phyloP scores from a whole-genome alignment of 1,140 invertebrate genomes.

The Drosophila sulfurigaster region DNA sequence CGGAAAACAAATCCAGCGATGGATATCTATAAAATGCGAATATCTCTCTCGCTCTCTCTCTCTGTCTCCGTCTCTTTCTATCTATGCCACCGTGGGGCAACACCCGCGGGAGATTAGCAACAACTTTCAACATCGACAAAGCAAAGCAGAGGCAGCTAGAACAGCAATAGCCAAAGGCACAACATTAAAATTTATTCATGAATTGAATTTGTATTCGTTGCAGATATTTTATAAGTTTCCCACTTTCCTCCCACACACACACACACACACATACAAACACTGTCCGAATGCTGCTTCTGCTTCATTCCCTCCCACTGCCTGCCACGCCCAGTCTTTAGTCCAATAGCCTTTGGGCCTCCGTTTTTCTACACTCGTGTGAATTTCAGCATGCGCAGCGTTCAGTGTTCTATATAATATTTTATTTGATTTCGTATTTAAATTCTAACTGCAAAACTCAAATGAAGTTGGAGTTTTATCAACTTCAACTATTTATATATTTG shows the following conservation, averaged over 20 bases:
- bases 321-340: constrained; percentile 4
- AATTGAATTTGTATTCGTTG: constrained; percentile 81
- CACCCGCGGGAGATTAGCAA: constrained; percentile 22
- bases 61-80: too few relatives aligned
- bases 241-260: neutral
- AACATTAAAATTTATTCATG: constrained; percentile 81
- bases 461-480: neutral
- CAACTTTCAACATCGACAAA: neutral
- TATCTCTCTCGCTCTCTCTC: constrained; percentile 4
- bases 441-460: neutral
- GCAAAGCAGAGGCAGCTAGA: constrained; percentile 5
- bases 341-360: constrained; percentile 8
- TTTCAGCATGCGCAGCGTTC: constrained; percentile 27
- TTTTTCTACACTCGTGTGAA: constrained; percentile 11
- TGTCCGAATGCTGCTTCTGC: neutral
- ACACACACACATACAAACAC: neutral
- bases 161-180: constrained; percentile 52
- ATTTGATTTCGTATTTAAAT: constrained; percentile 44
- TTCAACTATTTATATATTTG: too few relatives aligned
- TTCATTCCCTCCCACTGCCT: neutral
- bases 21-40: constrained; percentile 26
- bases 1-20: constrained; percentile 19
- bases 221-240: constrained; percentile 81
- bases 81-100: constrained; percentile 3
- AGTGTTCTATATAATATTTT: neutral